These are phyloP conservation scores for Amiota minor DNA, from an alignment of 2,888 invertebrate genomes.

Conservation along the genomic window DNA sequence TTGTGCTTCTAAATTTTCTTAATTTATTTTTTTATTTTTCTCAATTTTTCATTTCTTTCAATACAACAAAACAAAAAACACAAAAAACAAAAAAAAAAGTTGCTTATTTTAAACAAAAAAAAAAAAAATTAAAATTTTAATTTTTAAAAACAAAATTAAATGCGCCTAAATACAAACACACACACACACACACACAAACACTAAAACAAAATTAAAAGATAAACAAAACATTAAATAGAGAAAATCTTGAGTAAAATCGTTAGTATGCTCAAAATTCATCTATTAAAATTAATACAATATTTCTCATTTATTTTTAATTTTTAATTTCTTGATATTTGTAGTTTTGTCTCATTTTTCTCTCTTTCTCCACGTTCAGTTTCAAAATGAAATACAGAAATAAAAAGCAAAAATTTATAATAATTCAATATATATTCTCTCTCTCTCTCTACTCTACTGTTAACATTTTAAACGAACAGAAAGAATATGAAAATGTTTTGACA, in stretches of 20 bases:
- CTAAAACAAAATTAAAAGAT: conserved; percentile 31
- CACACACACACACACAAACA: conserved; percentile 32
- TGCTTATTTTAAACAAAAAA: background rate
- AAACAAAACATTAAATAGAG: conserved; percentile 11
- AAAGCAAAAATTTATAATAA: background rate
- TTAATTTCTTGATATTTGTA: too few species aligned
- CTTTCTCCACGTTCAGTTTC: too few species aligned
- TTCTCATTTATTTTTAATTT: too few species aligned
- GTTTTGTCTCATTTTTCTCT: too few species aligned
- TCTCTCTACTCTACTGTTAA: too few species aligned
- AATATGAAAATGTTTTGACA: conserved; percentile 43
- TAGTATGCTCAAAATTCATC: too few species aligned
- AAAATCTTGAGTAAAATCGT: too few species aligned
- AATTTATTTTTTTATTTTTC: conserved; percentile 5
- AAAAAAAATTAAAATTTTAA: background rate
- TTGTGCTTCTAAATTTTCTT: conserved; percentile 22
- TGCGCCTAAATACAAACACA: conserved; percentile 28
- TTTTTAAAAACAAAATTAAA: background rate
- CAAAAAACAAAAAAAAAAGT: conserved; percentile 34
- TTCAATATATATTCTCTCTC: too few species aligned
- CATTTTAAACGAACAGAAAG: conserved; percentile 22
- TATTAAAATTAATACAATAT: too few species aligned
- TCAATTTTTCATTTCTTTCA: background rate
- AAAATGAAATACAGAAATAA: too few species aligned
- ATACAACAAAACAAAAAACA: background rate